Conservation (phyloP, 37 sponge, comb jelly and placozoan species). For the Ephydatia muelleri region DNA sequence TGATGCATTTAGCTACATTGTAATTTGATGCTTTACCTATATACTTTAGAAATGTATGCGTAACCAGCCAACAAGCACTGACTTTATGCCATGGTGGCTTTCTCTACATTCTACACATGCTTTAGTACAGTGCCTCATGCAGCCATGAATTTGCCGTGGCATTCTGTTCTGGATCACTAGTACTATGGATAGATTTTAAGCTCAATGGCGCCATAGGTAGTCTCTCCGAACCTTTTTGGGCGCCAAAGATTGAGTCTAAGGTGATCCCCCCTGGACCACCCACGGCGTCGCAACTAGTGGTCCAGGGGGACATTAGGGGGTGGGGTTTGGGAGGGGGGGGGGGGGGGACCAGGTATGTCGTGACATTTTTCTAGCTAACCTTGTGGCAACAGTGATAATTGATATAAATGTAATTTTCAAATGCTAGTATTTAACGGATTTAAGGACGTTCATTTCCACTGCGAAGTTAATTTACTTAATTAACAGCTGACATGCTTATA, state of each 20-base stretch:
- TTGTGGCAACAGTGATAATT: constrained; percentile 1
- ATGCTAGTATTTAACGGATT: no score
- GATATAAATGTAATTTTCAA: no score
- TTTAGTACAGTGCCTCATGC: no score
- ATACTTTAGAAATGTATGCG: neutral
- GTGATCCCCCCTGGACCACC: neutral
- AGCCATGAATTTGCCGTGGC: neutral
- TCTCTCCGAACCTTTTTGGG: neutral
- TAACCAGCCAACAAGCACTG: neutral
- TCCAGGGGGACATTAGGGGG: constrained; percentile 1
- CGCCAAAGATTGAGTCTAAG: neutral
- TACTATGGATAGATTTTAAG: neutral
- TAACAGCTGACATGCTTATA: constrained; percentile 1
- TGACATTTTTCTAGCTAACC: neutral
- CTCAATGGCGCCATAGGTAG: neutral
- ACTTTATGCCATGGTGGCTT: neutral
- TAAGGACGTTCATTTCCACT: no score
- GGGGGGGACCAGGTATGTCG: no score
- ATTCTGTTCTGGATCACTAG: constrained; percentile 1
- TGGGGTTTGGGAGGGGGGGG: neutral
- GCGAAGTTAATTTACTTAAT: neutral
- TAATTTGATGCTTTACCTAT: constrained; percentile 1
- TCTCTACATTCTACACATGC: neutral
- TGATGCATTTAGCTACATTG: constrained; percentile 1
- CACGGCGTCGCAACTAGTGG: neutral